Evolutionary conservation across 2,888 invertebrate genomes (phyloP).

Genomic region (Ophion ellenae): DNA sequence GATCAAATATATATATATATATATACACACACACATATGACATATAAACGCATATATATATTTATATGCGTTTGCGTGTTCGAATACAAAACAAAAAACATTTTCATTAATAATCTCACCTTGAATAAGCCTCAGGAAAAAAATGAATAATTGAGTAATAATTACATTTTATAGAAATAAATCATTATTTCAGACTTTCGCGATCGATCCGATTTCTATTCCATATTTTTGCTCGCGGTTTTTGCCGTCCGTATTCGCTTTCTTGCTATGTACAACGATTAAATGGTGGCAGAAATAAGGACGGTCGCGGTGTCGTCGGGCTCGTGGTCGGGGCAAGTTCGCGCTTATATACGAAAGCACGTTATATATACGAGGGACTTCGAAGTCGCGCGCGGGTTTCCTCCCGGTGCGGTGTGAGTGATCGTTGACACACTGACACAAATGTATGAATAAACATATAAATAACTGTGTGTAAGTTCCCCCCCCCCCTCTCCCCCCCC

Average conservation of each 20-base stretch:
- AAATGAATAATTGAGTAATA: not conserved
- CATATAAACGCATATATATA: too few species aligned
- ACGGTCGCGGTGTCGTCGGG: not conserved
- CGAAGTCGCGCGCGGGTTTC: slow-evolving; percentile 5
- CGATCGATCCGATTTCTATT: not conserved
- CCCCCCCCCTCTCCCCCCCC: not conserved
- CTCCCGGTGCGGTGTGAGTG: slow-evolving; percentile 40
- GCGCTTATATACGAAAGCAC: slow-evolving; percentile 18
- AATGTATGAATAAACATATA: slow-evolving; percentile 61
- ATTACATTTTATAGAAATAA: not conserved
- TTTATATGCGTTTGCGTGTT: too few species aligned
- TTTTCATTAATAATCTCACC: not conserved
- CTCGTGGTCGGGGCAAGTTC: not conserved
- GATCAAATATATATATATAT: too few species aligned
- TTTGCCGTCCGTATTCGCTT: not conserved
- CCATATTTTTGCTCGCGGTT: not conserved
- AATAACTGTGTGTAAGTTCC: slow-evolving; percentile 10
- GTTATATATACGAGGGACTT: slow-evolving; percentile 17
- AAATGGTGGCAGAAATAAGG: not conserved
- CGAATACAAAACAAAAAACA: too few species aligned
- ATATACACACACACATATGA: too few species aligned
- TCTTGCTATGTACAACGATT: not conserved
- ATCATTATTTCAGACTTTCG: not conserved
- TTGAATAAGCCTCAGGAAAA: not conserved
- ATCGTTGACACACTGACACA: slow-evolving; percentile 61